Percentiles rank a stretch among this genome's conserved stretches.
These are phyloP conservation scores for Nyctereutes procyonoides DNA, from an alignment of 2,113 vertebrate species.

Conservation along the genomic window DNA sequence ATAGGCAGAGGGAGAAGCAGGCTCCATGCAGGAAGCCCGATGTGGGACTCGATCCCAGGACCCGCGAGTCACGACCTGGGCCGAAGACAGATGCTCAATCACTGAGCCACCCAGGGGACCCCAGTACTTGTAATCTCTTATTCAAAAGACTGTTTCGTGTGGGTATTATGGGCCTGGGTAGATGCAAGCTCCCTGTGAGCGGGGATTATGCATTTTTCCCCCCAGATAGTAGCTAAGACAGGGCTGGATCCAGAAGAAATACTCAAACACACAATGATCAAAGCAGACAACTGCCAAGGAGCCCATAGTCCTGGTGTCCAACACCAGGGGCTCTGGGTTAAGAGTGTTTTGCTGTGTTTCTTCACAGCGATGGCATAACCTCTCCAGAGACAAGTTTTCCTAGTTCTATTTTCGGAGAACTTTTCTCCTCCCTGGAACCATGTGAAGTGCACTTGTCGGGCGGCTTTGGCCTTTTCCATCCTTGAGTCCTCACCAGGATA, in stretches of 20 bases:
- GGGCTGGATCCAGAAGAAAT: neutral
- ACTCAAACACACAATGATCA: neutral
- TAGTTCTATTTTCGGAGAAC: neutral
- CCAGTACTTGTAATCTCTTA: neutral
- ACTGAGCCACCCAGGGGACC: no score
- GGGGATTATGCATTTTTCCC: neutral
- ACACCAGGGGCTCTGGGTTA: neutral
- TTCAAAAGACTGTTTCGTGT: neutral
- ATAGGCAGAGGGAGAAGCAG: no score
- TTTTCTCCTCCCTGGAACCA: neutral
- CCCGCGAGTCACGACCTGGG: no score
- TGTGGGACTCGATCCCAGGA: no score
- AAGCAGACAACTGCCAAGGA: neutral
- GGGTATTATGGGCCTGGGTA: neutral
- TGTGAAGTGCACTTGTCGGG: neutral
- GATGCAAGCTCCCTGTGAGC: neutral
- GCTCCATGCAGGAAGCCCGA: no score
- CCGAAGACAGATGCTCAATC: no score
- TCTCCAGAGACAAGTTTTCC: neutral
- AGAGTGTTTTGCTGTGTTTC: neutral
- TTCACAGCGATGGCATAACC: neutral
- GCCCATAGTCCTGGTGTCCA: neutral
- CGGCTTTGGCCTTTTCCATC: neutral
- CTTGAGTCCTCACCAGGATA: neutral
- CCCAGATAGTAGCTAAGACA: neutral